phyloP scores from a whole-genome alignment of 2,113 vertebrate genomes.

The Podiceps cristatus region DNA sequence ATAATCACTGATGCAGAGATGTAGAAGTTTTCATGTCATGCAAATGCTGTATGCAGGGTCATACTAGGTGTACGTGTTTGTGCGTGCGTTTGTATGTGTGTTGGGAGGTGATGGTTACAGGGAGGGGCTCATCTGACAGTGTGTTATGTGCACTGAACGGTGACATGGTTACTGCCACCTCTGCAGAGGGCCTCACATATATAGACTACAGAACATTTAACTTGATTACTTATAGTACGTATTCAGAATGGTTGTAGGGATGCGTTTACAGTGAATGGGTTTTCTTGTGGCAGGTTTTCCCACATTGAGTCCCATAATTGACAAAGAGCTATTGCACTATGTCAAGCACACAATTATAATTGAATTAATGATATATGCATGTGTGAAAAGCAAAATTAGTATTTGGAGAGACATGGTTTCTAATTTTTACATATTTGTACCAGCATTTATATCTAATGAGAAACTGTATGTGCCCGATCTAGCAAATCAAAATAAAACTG shows the following conservation, averaged over 20 bases:
- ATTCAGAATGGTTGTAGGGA: slow-evolving; percentile 69
- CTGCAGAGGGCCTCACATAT: slow-evolving; percentile 81
- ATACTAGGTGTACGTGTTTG: slow-evolving; percentile 51
- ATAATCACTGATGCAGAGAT: slow-evolving; percentile 84
- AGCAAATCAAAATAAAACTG: slow-evolving; percentile 74
- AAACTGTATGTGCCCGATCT: slow-evolving; percentile 67
- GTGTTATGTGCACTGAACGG: slow-evolving; percentile 86
- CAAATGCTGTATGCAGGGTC: slow-evolving; percentile 76
- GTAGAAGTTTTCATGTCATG: slow-evolving; percentile 85
- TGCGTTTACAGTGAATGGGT: slow-evolving; percentile 75
- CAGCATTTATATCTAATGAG: slow-evolving; percentile 74
- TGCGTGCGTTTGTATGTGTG: neutral
- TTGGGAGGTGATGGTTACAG: slow-evolving; percentile 67
- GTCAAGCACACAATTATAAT: slow-evolving; percentile 89
- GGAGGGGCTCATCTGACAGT: slow-evolving; percentile 82
- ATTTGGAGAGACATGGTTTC: slow-evolving; percentile 81
- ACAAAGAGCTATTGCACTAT: slow-evolving; percentile 83
- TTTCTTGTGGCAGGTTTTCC: slow-evolving; percentile 75
- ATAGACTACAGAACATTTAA: slow-evolving; percentile 83
- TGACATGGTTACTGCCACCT: slow-evolving; percentile 86
- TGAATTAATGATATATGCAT: slow-evolving; percentile 89
- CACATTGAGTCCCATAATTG: slow-evolving; percentile 78
- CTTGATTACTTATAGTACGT: slow-evolving; percentile 78
- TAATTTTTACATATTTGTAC: slow-evolving; percentile 80
- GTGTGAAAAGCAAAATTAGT: slow-evolving; percentile 80